Evolutionary conservation across 2,797 vertebrate species (phyloP), one percentile per base, ranked within the genome.

Genomic region (Rhinella marina): DNA sequence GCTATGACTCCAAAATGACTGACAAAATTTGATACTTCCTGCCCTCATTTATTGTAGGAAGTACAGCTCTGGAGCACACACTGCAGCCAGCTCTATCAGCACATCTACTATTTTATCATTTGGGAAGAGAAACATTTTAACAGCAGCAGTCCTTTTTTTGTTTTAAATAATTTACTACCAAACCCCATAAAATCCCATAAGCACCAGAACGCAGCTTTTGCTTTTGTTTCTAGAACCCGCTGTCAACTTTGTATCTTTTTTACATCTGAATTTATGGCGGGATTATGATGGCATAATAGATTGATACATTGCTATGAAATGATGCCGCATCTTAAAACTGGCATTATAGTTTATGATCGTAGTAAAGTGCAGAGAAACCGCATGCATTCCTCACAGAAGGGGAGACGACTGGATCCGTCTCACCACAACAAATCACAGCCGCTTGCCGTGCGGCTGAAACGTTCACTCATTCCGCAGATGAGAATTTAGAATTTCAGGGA

Each of bases 301-400:
- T 89, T 89, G 88, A 87, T 87, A 87, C 82, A 82, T 86, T 59
- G 72, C 85, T 76, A 77, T 86, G 73, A 89, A 89, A 86, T 72
- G 79, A 89, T 89, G 80, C 72, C 17, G 88, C 88, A 81, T 89
- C 85, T 87, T 89, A 89, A 89, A 89, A 84, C 81, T 86, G 88
- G 75, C 88, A 89, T 86, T 72, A 84, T 89, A 78, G 73, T 89
- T 89, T 89, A 89, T 66, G 85, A 84, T 68, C 70, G 81, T 68
- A 73, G 81, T 89, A 89, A 89, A 89, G 62, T 72, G 81, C 88
- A 29, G 62, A 80, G 81, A 87, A 79, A 82, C 73, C 81, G 86
- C 78, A 86, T 66, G 82, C 81, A n/a, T 82, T 62, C 57, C 70
- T 73, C 68, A 66, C 88, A 85, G 80, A 41, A 79, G 88, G 68